phyloP scores from a whole-genome alignment of 2,113 vertebrate species.

The Illadopsis cleaveri region DNA sequence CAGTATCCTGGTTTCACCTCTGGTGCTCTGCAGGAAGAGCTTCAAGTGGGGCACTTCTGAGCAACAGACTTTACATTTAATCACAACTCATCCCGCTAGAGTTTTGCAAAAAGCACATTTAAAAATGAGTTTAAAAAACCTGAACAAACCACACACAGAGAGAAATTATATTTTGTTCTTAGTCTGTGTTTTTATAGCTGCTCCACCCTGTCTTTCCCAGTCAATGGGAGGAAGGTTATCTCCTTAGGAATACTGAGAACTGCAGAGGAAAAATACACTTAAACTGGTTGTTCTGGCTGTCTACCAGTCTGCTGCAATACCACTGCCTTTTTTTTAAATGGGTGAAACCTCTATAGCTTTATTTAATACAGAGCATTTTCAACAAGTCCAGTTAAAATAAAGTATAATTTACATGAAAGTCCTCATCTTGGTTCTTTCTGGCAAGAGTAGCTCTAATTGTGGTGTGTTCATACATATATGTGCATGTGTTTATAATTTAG shows the following conservation, averaged over 20 bases:
- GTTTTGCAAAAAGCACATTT: background rate
- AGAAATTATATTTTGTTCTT: background rate
- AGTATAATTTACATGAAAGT: background rate
- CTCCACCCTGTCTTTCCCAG: conserved; percentile 3
- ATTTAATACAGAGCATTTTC: conserved; percentile 7
- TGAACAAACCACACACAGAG: rapidly evolving
- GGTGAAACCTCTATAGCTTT: background rate
- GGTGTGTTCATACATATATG: background rate
- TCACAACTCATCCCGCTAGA: background rate
- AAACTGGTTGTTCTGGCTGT: background rate
- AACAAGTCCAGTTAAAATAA: background rate
- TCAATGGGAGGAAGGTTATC: conserved; percentile 23
- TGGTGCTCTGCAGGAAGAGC: background rate
- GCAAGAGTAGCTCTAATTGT: background rate
- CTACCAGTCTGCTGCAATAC: conserved; percentile 5
- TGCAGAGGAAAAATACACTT: background rate
- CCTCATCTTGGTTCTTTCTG: background rate
- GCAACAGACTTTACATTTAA: background rate
- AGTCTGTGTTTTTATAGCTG: background rate
- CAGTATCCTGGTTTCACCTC: background rate
- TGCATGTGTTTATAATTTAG: background rate
- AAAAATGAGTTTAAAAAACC: background rate
- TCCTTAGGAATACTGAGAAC: conserved; percentile 6
- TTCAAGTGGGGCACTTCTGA: background rate
- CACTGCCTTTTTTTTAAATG: background rate